Evolutionary conservation across 2,888 invertebrate species (phyloP).

Genomic region (Ptychoptera albimana): DNA sequence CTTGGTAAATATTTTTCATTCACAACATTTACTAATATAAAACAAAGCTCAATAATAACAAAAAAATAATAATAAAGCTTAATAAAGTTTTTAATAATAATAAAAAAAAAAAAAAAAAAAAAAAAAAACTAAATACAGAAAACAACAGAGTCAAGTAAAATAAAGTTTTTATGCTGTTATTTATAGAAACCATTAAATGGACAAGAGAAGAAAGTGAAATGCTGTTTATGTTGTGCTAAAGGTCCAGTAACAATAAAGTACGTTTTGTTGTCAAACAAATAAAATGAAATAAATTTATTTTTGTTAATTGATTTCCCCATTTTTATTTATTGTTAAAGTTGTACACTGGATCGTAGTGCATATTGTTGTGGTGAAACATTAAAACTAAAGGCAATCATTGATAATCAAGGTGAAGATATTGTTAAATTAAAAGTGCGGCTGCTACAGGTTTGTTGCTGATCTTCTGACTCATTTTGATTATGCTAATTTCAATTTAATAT

Average conservation of each 20-base stretch:
- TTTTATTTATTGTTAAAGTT: not conserved
- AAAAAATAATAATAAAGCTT: too few species aligned
- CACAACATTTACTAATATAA: too few species aligned
- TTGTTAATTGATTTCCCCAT: too few species aligned
- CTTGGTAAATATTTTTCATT: not conserved
- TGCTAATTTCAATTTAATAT: too few species aligned
- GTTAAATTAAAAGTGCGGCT: constrained; percentile 3
- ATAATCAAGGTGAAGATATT: constrained; percentile 3
- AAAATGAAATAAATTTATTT: too few species aligned
- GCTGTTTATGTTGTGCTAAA: constrained; percentile 4
- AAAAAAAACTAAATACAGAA: too few species aligned
- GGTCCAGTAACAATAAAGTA: constrained; percentile 3
- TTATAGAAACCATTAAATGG: constrained; percentile 3
- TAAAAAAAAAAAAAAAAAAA: too few species aligned
- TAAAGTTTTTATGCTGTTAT: not conserved
- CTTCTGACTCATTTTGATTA: too few species aligned
- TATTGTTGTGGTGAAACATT: constrained; percentile 4
- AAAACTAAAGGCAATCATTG: constrained; percentile 3
- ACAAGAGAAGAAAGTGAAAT: constrained; percentile 5
- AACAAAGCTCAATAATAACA: too few species aligned
- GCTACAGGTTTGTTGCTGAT: too few species aligned
- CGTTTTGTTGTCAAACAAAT: not conserved
- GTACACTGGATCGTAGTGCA: constrained; percentile 2
- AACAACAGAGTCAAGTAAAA: too few species aligned
- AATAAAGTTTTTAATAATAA: too few species aligned